These are phyloP conservation scores for Nesidiocoris tenuis DNA, from an alignment of 2,888 invertebrate species.

Conservation along the genomic window DNA sequence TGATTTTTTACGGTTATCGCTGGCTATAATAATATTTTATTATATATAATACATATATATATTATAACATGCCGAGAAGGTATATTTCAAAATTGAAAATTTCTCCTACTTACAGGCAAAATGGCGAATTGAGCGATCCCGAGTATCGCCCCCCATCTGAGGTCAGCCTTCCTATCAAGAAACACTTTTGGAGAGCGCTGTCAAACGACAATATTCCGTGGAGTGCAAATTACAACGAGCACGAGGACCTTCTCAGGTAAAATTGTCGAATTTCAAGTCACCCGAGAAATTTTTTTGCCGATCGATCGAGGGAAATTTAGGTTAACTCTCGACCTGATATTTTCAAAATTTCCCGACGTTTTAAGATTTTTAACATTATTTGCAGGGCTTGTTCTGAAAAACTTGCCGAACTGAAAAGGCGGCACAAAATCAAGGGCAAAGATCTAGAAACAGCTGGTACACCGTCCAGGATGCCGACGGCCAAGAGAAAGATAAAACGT, in stretches of 20 bases:
- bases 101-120: constrained; percentile 35
- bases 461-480: constrained; percentile 51
- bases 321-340: too few species aligned
- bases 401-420: constrained; percentile 56
- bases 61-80: too few species aligned
- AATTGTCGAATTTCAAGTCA: too few species aligned
- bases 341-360: too few species aligned
- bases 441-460: constrained; percentile 50
- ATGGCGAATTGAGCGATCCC: constrained; percentile 40
- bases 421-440: constrained; percentile 50
- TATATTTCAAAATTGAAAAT: too few species aligned
- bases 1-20: too few species aligned
- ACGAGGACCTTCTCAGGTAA: constrained; percentile 44
- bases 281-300: too few species aligned
- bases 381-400: constrained; percentile 68
- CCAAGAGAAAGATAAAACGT: constrained; percentile 51
- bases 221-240: constrained; percentile 33
- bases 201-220: constrained; percentile 37
- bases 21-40: too few species aligned
- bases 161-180: constrained; percentile 32
- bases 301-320: too few species aligned
- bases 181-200: constrained; percentile 44
- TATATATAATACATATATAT: too few species aligned
- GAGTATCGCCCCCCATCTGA: constrained; percentile 32
- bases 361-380: too few species aligned